phyloP scores from a whole-genome alignment of 2,888 invertebrate species.

The Nemapogon koenigi region DNA sequence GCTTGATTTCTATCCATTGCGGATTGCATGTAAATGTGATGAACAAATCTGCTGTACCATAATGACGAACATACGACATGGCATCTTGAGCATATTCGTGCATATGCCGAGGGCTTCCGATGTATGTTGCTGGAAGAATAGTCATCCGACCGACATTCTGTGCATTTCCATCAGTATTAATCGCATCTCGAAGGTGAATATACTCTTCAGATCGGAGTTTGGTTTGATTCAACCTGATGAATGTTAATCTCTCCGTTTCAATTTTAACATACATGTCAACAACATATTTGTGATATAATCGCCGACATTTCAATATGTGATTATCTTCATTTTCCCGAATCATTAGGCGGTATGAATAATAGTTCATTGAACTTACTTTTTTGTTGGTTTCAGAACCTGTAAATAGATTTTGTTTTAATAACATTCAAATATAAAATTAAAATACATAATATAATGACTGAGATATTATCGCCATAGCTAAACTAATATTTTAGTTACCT shows the following conservation, averaged over 20 bases:
- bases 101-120: constrained; percentile 9
- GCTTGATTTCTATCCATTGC: constrained; percentile 6
- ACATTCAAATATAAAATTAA: background rate
- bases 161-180: constrained; percentile 2
- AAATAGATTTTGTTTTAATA: background rate
- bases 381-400: constrained; percentile 1
- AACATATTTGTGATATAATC: constrained; percentile 16
- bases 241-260: constrained; percentile 19
- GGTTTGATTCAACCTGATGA: constrained; percentile 17
- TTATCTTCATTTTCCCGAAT: constrained; percentile 15
- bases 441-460: background rate
- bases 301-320: constrained; percentile 12
- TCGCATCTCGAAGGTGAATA: constrained; percentile 14
- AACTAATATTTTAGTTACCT: background rate
- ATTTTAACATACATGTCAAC: constrained; percentile 21
- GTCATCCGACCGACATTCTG: constrained; percentile 7
- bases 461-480: background rate
- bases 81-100: constrained; percentile 12
- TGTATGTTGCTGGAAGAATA: constrained; percentile 19
- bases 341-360: constrained; percentile 17
- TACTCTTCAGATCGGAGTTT: constrained; percentile 13
- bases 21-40: constrained; percentile 20
- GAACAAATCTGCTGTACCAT: constrained; percentile 21
- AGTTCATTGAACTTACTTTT: constrained; percentile 13
- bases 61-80: constrained; percentile 21